A percentile compares a stretch with the other conserved stretches of the same genome.
These are phyloP conservation scores for Cepaea hortensis DNA, from an alignment of 2,888 invertebrate genomes.

Conservation along the genomic window DNA sequence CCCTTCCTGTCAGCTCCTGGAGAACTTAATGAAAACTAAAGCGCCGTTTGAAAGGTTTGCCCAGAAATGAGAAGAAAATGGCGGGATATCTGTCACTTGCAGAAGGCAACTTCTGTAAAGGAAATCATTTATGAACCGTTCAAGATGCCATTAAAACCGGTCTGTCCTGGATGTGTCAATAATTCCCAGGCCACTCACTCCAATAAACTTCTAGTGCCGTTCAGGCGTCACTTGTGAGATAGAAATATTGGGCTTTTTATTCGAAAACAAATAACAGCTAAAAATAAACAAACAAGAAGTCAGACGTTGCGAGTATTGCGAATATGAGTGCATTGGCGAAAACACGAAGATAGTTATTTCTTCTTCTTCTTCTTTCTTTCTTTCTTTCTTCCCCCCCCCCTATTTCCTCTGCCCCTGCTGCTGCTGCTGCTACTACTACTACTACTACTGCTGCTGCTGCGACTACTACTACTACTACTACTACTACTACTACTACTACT, in stretches of 20 bases:
- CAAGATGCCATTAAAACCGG: slow-evolving; percentile 38
- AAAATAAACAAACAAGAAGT: too few relatives aligned
- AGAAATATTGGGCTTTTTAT: background rate
- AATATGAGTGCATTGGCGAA: too few relatives aligned
- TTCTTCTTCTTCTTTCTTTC: too few relatives aligned
- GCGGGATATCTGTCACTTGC: slow-evolving; percentile 41
- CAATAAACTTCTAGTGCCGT: slow-evolving; percentile 28
- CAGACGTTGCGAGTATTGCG: too few relatives aligned
- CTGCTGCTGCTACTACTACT: too few relatives aligned
- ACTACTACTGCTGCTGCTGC: too few relatives aligned
- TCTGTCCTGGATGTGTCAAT: slow-evolving; percentile 15
- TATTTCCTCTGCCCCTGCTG: too few relatives aligned
- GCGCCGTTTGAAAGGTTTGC: slow-evolving; percentile 36
- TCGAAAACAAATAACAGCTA: background rate
- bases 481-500: too few relatives aligned
- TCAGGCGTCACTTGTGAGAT: background rate
- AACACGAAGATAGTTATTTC: too few relatives aligned
- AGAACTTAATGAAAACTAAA: slow-evolving; percentile 45
- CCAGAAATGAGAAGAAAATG: slow-evolving; percentile 34
- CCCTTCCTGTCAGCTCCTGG: background rate
- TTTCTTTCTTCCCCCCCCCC: too few relatives aligned
- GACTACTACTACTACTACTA: too few relatives aligned
- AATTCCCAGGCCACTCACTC: background rate
- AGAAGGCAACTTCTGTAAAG: slow-evolving; percentile 31
- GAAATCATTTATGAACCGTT: slow-evolving; percentile 42